These are phyloP conservation scores for Podargus strigoides DNA, from an alignment of 2,797 vertebrate genomes.

Conservation along the genomic window DNA sequence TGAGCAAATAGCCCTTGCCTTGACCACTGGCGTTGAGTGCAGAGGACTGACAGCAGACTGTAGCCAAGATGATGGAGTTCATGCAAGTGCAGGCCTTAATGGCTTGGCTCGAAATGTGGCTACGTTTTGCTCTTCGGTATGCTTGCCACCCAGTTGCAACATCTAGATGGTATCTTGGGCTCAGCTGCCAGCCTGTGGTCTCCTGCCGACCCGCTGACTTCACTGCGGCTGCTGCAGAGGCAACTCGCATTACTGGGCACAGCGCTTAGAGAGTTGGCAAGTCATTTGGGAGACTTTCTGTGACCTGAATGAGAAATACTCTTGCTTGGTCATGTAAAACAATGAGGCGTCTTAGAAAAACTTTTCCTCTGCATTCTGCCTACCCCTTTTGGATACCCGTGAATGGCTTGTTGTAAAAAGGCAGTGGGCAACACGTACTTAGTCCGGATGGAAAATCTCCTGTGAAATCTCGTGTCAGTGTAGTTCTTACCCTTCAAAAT, in stretches of 20 bases:
- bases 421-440: neutral
- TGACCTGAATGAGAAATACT: constrained; percentile 29
- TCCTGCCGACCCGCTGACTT: neutral
- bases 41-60: neutral
- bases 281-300: constrained; percentile 8
- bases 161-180: neutral
- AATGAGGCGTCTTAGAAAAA: neutral
- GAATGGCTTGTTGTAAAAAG: neutral
- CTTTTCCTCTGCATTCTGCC: neutral
- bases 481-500: neutral
- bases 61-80: neutral
- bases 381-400: neutral
- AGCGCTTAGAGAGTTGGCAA: neutral
- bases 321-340: neutral
- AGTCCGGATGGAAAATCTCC: neutral
- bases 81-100: neutral
- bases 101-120: neutral
- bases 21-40: accelerated
- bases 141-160: neutral
- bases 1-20: neutral
- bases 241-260: neutral
- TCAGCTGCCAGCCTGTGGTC: neutral
- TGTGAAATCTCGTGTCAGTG: neutral
- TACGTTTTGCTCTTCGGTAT: neutral
- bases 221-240: neutral